Evolutionary conservation across 2,888 invertebrate genomes (phyloP), one percentile per base, ranked within the genome.

Genomic region (Petrolisthes cinctipes): DNA sequence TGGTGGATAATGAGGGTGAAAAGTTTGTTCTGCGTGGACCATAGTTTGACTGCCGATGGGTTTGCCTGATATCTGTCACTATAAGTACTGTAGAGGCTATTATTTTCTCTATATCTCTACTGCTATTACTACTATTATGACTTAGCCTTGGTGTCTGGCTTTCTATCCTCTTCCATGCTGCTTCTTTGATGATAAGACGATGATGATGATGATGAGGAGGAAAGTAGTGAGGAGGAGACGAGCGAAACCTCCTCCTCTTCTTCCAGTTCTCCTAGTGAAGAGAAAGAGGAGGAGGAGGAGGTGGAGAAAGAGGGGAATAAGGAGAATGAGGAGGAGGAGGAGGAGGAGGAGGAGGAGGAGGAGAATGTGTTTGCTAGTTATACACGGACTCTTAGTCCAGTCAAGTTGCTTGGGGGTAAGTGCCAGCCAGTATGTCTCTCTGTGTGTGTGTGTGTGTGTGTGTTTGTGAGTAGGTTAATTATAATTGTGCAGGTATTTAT

Each of bases 331-430:
- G 23, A 73, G 17, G 83, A 83, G 14, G 66, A 80, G 73, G 87
- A 80, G 68, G 73, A 61, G 71, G 75, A 66, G 14, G 78, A 79
- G 14, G 66, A 80, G 73, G 87, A 80, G 68, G 73, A 61, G 71
- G 75, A 66, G 14, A 66, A 51, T 80, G 37, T 81, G 57, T 84
- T 78, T 23, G 76, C 61, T 87, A 84, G 84, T 80, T 84, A 68
- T 76, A 81, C 73, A 80, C 87, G 87, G 73, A 76, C 75, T 7
- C 81, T 87, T 84, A 87, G 87, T 79, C 87, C 87, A 14, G 78
- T 87, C 73, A 80, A 75, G 66, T 87, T 79, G 57, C 57, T 87
- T 56, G 87, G 83, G 83, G 87, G 87, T 87, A 87, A 87, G 87
- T 87, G 20, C 53, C 37, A 57, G 79, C 53, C 37, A n/a, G 53